phyloP scores from a whole-genome alignment of 2,113 vertebrate genomes.

The Beaufortia kweichowensis region DNA sequence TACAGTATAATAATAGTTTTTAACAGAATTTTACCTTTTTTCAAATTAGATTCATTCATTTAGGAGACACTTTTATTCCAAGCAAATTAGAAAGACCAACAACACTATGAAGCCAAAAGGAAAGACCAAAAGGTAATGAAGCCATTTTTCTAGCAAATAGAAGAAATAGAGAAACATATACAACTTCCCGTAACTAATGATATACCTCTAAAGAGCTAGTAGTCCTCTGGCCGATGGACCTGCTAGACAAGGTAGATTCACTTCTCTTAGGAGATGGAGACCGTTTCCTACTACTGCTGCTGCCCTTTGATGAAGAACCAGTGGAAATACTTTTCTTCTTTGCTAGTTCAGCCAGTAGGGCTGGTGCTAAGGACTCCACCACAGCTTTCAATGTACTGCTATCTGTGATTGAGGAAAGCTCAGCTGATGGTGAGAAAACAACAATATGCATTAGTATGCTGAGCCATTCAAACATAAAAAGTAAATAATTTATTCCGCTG shows the following conservation, averaged over 20 bases:
- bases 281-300: conserved; percentile 24
- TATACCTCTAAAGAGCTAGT: conserved; percentile 31
- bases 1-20: no score
- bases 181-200: neutral
- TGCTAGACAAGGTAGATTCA: conserved; percentile 39
- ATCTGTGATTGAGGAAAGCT: conserved; percentile 47
- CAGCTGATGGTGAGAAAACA: neutral
- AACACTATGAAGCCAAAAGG: no score
- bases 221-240: neutral
- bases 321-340: conserved; percentile 45
- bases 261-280: conserved; percentile 46
- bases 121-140: neutral
- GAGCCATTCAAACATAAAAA: neutral
- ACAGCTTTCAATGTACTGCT: conserved; percentile 52
- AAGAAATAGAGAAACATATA: neutral
- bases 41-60: no score
- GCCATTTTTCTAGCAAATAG: neutral
- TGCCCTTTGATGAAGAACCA: conserved; percentile 30
- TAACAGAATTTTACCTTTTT: no score
- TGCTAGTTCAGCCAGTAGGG: conserved; percentile 50
- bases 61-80: no score
- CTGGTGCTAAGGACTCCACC: conserved; percentile 55
- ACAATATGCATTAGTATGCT: neutral
- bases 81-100: no score
- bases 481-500: neutral